These are phyloP conservation scores for Periophthalmodon schlosseri DNA, from an alignment of 2,113 vertebrate genomes.

Conservation along the genomic window DNA sequence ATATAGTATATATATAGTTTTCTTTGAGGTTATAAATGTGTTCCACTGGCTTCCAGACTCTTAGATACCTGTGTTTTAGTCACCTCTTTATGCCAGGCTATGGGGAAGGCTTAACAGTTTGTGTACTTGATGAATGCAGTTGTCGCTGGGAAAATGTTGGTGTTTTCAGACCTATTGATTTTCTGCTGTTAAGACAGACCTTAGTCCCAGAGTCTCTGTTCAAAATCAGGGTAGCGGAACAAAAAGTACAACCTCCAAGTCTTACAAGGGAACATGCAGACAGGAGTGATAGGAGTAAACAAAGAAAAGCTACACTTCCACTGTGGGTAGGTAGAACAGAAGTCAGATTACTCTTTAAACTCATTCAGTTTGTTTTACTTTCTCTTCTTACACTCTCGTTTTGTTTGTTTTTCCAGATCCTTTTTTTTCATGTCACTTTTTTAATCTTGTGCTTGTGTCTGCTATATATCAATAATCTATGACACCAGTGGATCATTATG, in stretches of 20 bases:
- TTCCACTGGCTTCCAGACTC: neutral
- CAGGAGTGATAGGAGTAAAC: conserved; percentile 25
- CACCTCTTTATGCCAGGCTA: neutral
- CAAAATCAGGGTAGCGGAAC: conserved; percentile 48
- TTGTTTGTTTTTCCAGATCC: too few species aligned
- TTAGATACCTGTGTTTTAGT: neutral
- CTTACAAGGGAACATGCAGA: conserved; percentile 28
- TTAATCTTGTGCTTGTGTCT: too few species aligned
- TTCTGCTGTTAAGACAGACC: conserved; percentile 32
- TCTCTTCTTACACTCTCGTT: too few species aligned
- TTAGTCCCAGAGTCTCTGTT: conserved; percentile 37
- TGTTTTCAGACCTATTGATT: conserved; percentile 60
- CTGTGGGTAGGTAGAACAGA: neutral
- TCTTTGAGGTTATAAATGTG: too few species aligned
- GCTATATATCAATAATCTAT: too few species aligned
- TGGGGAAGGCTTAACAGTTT: neutral
- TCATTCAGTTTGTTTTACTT: too few species aligned
- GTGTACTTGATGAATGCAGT: conserved; percentile 63
- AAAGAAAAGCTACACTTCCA: neutral
- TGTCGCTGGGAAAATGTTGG: conserved; percentile 49
- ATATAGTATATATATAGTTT: too few species aligned
- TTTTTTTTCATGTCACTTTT: too few species aligned
- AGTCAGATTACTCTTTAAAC: too few species aligned
- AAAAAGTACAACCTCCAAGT: conserved; percentile 27
- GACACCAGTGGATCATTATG: too few species aligned